Base-by-base conservation (phyloP, 1,140 invertebrate species). In the Pectinophora gossypiella region DNA sequence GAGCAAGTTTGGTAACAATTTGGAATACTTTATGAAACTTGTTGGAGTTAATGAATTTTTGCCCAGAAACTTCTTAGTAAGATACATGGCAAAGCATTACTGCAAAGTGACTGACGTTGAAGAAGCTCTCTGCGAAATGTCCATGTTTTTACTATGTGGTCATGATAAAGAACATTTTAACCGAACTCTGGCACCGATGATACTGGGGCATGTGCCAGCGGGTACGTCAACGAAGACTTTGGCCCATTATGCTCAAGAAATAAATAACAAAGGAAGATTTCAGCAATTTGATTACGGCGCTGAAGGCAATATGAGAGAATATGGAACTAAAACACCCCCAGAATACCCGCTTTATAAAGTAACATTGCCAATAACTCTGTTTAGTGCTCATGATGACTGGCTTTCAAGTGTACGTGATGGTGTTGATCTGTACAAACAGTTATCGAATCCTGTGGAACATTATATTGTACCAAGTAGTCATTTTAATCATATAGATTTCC, bases 161-260 rank as follows among this genome's bases (percentile, higher is more conserved):
- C 90, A 92, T 12, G 92, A 94, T 74, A 71, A 90, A 22, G 67
- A 75, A 6, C 89, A 94, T 74, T 90, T 91, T 56, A 91, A 93
- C 60, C 51, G 90, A 85, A 88, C 88, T 48, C 65, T 91, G 19
- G 59, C 93, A 10, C 89, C 92, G 2, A 84, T 92, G 0, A 92
- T 95, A 64, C 73, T 93, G 21, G 80, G 85, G 32, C 93, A 95
- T 67, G 89, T 89, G 32, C 94, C 95, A 9, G 92, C 93, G 5
- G 94, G 94, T 15, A 90, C 94, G 0, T 95, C 94, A 6, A 91
- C 91, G 0, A 90, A 91, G 75, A 93, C 93, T 49, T 61, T 95
- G 0, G 55, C 92, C n/a, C 92, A 93, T 72, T 93, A 87, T 56
- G 87, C 85, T 0, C 91, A 90, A 88, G 89, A 88, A 81, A 88